phyloP scores from a whole-genome alignment of 2,797 vertebrate genomes.

The Phataginus tricuspis region DNA sequence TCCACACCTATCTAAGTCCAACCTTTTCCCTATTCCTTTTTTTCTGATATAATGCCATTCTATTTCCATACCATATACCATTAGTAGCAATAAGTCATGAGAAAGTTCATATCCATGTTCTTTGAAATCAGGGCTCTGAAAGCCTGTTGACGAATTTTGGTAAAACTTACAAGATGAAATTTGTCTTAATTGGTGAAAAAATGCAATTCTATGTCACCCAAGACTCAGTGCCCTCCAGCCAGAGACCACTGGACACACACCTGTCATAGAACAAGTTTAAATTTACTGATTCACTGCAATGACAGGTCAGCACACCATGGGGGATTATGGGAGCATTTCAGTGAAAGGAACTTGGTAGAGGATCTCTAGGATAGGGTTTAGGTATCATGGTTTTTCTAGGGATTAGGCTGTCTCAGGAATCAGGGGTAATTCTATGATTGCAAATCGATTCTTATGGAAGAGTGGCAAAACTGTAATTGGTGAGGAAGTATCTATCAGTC shows the following conservation, averaged over 20 bases:
- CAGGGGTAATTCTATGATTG: neutral
- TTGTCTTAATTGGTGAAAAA: neutral
- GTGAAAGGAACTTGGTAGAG: neutral
- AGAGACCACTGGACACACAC: neutral
- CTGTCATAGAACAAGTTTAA: neutral
- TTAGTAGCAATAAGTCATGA: neutral
- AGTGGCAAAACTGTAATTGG: neutral
- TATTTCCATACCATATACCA: neutral
- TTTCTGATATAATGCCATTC: neutral
- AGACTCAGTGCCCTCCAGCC: neutral
- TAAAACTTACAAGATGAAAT: neutral
- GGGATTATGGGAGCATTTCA: neutral
- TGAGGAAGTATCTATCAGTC: neutral
- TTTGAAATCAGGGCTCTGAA: conserved; percentile 4
- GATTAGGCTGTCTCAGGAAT: neutral
- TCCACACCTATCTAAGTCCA: neutral
- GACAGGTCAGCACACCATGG: neutral
- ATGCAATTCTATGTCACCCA: neutral
- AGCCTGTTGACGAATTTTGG: neutral
- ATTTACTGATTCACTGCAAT: neutral
- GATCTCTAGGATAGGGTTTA: neutral
- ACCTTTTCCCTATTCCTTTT: neutral
- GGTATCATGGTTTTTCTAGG: neutral
- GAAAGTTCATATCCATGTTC: neutral
- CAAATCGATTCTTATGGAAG: neutral